Percentiles rank a stretch among this genome's conserved stretches.
Conservation (phyloP, 2,888 invertebrate species). For the Aphodius granarius region DNA sequence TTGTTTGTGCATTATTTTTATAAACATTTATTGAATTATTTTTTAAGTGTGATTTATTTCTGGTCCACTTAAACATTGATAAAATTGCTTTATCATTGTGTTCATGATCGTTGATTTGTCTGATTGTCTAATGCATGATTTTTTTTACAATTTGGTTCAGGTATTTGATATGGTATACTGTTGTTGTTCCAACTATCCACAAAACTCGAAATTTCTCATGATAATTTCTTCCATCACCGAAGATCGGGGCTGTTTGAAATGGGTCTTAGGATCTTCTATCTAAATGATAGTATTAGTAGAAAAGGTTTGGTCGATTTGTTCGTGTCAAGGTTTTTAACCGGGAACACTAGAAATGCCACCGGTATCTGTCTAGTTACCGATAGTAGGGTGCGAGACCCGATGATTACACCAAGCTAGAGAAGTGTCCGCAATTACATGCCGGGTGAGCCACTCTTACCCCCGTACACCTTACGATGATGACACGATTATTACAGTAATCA, state of each 20-base stretch:
- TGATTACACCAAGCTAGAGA: constrained; percentile 41
- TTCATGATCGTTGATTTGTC: neutral
- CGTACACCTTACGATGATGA: constrained; percentile 37
- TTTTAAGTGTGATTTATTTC: neutral
- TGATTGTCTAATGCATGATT: too few relatives aligned
- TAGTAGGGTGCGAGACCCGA: constrained; percentile 38
- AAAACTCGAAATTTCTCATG: too few relatives aligned
- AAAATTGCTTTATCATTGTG: neutral
- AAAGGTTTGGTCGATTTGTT: constrained; percentile 6
- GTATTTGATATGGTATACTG: too few relatives aligned
- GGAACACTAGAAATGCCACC: constrained; percentile 34
- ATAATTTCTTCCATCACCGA: too few relatives aligned
- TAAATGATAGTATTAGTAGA: constrained; percentile 4
- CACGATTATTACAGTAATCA: constrained; percentile 50
- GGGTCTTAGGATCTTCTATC: neutral
- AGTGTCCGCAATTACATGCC: constrained; percentile 46
- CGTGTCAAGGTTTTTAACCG: neutral
- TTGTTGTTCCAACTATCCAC: too few relatives aligned
- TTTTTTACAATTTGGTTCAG: too few relatives aligned
- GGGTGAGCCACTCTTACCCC: constrained; percentile 42
- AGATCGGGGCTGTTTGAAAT: neutral
- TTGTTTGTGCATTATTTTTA: too few relatives aligned
- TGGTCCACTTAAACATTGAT: neutral
- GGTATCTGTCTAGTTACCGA: constrained; percentile 45
- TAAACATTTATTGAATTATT: neutral